phyloP scores from a whole-genome alignment of 2,113 vertebrate genomes.

The Entelurus aequoreus region DNA sequence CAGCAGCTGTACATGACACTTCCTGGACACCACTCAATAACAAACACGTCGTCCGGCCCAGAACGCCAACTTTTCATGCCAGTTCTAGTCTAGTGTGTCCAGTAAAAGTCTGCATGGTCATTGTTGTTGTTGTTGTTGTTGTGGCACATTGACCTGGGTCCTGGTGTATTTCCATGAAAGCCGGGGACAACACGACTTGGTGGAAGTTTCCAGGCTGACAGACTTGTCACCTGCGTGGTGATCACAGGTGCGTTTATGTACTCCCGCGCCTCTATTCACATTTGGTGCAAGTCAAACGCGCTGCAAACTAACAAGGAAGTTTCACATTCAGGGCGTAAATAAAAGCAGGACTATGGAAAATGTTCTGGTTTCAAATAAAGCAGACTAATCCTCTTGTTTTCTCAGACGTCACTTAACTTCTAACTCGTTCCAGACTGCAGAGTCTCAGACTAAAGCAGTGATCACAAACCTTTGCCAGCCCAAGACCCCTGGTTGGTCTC shows the following conservation, averaged over 20 bases:
- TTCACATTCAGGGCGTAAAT: too few relatives aligned
- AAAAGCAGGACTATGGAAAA: too few relatives aligned
- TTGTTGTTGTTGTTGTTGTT: conserved; percentile 51
- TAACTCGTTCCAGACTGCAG: too few relatives aligned
- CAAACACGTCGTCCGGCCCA: conserved; percentile 32
- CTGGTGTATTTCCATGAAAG: conserved; percentile 39
- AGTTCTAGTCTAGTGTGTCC: conserved; percentile 24
- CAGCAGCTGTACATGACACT: conserved; percentile 12
- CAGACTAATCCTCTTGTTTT: too few relatives aligned
- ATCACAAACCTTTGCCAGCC: too few relatives aligned
- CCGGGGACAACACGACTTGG: conserved; percentile 28
- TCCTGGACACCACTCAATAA: conserved; percentile 23
- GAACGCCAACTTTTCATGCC: conserved; percentile 11
- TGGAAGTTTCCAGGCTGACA: conserved; percentile 52
- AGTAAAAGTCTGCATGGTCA: conserved; percentile 31
- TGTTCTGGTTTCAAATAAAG: too few relatives aligned
- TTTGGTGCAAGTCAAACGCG: background rate
- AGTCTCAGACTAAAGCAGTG: too few relatives aligned
- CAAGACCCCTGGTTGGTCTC: too few relatives aligned
- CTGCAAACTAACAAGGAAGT: background rate
- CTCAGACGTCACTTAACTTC: too few relatives aligned
- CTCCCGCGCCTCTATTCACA: too few relatives aligned
- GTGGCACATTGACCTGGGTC: conserved; percentile 49
- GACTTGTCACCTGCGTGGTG: conserved; percentile 28
- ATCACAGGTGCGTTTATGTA: background rate